Percentiles rank a stretch among this genome's conserved stretches.
Evolutionary conservation across 2,797 vertebrate genomes (phyloP).

Genomic region (Eulemur rubriventer): DNA sequence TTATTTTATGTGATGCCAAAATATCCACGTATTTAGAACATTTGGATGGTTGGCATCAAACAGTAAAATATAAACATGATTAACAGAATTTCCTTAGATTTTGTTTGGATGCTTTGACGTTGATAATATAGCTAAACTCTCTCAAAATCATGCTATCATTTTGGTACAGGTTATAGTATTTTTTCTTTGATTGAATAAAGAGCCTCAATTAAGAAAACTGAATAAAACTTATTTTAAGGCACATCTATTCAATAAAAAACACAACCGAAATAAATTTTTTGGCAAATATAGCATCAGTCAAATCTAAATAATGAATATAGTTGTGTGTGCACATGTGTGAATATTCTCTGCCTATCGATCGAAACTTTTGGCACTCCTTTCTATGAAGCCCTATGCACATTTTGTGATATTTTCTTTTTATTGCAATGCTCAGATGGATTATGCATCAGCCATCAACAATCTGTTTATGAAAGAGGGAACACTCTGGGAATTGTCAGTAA

Average conservation of each 20-base stretch:
- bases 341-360: constrained; percentile 7
- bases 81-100: constrained; percentile 24
- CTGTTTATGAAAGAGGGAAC: constrained; percentile 78
- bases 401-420: constrained; percentile 77
- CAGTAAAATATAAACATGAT: constrained; percentile 20
- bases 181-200: constrained; percentile 48
- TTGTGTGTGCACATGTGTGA: not conserved
- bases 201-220: not conserved
- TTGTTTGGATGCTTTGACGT: not conserved
- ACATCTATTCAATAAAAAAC: not conserved
- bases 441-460: constrained; percentile 77
- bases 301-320: constrained; percentile 28
- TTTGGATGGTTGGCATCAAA: constrained; percentile 6
- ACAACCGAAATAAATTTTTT: constrained; percentile 17
- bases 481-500: constrained; percentile 81
- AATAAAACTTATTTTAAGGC: not conserved
- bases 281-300: not conserved
- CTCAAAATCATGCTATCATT: not conserved
- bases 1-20: constrained; percentile 18
- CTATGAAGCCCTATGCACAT: constrained; percentile 47
- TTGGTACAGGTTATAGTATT: not conserved
- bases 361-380: constrained; percentile 56
- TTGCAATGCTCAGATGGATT: constrained; percentile 77
- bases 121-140: not conserved
- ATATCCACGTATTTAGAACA: not conserved